Base-by-base conservation (phyloP, 2,888 invertebrate genomes). In the Macrosoma leucophasiata region DNA sequence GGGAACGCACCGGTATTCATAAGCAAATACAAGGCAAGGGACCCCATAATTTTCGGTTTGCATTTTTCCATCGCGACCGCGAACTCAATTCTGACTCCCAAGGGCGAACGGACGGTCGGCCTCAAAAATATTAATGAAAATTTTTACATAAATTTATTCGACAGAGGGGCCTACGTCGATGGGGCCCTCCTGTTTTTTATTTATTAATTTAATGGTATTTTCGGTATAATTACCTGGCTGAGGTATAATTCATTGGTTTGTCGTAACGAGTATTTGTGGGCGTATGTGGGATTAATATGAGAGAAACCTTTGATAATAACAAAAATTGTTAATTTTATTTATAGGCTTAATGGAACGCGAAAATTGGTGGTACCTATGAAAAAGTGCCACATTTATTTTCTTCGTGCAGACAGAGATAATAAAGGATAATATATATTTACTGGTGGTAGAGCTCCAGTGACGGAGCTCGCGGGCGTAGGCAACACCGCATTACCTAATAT, bases 61-160 rank as follows among this genome's bases (percentile, higher is more conserved):
- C 81, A 84, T 84, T 84, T 82, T 84, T 84, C 81, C 79, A 81
- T 82, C 76, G 79, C 74, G 69, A 79, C 84, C 81, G 75, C 82
- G 82, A 79, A 79, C 81, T 77, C 79, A 78, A 78, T 78, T 78
- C 69, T 62, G 70, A 70, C 67, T 82, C 82, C 84, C 82, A 76
- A 71, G 82, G 84, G 82, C 79, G 66, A 62, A 53, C 76, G 79
- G 72, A 69, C 78, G 76, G 65, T 65, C 76, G 76, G 78, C 75
- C 77, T 79, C 79, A 74, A 81, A 82, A 84, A 84, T 84, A 84
- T 82, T 82, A 84, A 84, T 84, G 84, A 84, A 84, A 84, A 76
- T 79, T 84, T 84, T 82, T 84, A 82, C 84, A 84, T 84, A 84
- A 84, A 84, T 84, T 84, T 84, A 84, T 84, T 77, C 78, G 75